These are phyloP conservation scores for Argynnis bischoffii DNA, from an alignment of 2,888 invertebrate genomes.

Conservation along the genomic window DNA sequence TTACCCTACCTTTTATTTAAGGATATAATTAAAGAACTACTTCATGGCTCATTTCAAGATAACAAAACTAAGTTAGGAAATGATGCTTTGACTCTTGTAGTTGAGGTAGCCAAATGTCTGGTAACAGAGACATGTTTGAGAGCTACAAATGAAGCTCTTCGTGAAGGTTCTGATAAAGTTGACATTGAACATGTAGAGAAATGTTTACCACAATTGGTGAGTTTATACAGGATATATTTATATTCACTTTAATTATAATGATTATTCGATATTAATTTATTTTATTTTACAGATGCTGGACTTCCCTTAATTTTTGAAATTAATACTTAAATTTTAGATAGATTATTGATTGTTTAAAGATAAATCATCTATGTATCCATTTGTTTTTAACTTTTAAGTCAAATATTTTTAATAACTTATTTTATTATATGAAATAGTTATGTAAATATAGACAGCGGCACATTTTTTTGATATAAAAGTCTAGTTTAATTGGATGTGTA, in stretches of 20 bases:
- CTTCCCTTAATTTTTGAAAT: constrained; percentile 29
- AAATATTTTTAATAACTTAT: too few species aligned
- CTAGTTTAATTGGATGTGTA: too few species aligned
- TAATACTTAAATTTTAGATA: not conserved
- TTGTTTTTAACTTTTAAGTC: too few species aligned
- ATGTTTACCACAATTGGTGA: constrained; percentile 81
- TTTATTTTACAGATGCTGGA: constrained; percentile 38
- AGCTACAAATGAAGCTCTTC: constrained; percentile 75
- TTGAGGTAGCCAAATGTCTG: constrained; percentile 77
- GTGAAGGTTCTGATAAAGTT: constrained; percentile 71
- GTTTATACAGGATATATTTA: constrained; percentile 12
- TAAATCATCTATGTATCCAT: too few species aligned
- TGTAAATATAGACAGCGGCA: too few species aligned
- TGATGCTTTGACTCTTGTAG: constrained; percentile 76
- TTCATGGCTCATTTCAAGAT: constrained; percentile 78
- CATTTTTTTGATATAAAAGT: too few species aligned
- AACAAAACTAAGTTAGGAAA: constrained; percentile 81
- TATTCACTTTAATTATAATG: constrained; percentile 1
- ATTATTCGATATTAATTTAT: constrained; percentile 3
- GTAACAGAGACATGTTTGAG: constrained; percentile 80
- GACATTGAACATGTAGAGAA: constrained; percentile 80
- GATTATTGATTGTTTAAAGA: not conserved
- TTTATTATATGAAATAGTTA: too few species aligned
- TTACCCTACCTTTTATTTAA: constrained; percentile 42
- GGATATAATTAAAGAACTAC: constrained; percentile 79